phyloP scores from a whole-genome alignment of 2,888 invertebrate species.

The Julus scandinavius region DNA sequence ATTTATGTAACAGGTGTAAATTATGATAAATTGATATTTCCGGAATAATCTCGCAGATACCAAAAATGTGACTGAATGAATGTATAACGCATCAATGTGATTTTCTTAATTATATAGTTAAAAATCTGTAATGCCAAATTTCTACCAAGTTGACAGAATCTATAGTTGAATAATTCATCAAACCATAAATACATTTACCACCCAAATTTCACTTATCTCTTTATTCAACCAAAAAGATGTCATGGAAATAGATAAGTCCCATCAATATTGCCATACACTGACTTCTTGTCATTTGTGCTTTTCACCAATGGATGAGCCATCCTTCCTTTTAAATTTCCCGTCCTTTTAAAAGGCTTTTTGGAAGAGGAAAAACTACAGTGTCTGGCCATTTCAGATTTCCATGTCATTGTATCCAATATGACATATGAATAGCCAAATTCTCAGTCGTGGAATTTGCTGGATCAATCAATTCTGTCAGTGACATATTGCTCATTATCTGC shows the following conservation, averaged over 20 bases:
- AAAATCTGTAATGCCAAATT: too few relatives aligned
- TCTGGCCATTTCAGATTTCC: constrained; percentile 44
- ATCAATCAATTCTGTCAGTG: constrained; percentile 56
- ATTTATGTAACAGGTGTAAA: too few relatives aligned
- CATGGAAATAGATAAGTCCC: background rate
- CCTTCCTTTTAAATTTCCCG: background rate
- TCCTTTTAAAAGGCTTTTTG: background rate
- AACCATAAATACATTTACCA: too few relatives aligned
- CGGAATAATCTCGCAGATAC: too few relatives aligned
- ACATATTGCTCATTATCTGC: constrained; percentile 56
- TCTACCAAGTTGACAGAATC: too few relatives aligned
- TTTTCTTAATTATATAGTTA: too few relatives aligned
- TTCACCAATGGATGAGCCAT: background rate
- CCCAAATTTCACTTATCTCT: too few relatives aligned
- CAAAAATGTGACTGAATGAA: too few relatives aligned
- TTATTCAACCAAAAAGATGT: too few relatives aligned
- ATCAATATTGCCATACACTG: background rate
- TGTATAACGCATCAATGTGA: too few relatives aligned
- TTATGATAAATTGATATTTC: too few relatives aligned
- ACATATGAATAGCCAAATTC: constrained; percentile 53
- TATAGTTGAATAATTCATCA: too few relatives aligned
- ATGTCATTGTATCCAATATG: constrained; percentile 48
- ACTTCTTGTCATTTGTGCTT: background rate
- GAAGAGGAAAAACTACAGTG: background rate
- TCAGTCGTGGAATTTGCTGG: constrained; percentile 43